A percentile compares a stretch with the other conserved stretches of the same genome.
These are phyloP conservation scores for Parasteatoda lunata DNA, from an alignment of 2,888 invertebrate genomes.

Conservation along the genomic window DNA sequence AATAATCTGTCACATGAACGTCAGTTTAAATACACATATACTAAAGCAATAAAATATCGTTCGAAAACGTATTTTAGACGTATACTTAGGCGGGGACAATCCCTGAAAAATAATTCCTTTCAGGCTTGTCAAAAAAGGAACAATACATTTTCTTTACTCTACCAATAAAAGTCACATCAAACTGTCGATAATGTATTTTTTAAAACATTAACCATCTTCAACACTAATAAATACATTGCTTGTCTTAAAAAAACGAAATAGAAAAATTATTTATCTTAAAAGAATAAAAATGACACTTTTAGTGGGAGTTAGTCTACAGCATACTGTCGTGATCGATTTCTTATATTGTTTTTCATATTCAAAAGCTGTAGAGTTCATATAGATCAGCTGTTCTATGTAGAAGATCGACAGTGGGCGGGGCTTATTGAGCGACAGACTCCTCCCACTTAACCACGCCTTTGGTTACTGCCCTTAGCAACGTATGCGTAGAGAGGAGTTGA, in stretches of 20 bases:
- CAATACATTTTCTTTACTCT: slow-evolving; percentile 39
- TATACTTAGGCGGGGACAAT: neutral
- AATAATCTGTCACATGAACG: neutral
- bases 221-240: slow-evolving; percentile 47
- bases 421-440: slow-evolving; percentile 47
- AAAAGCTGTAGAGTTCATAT: slow-evolving; percentile 11
- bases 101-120: slow-evolving; percentile 12
- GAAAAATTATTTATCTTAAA: slow-evolving; percentile 32
- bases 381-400: slow-evolving; percentile 27
- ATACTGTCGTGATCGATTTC: slow-evolving; percentile 22
- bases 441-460: slow-evolving; percentile 20
- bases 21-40: neutral
- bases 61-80: slow-evolving; percentile 1
- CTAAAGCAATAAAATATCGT: neutral
- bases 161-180: slow-evolving; percentile 48
- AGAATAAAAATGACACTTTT: slow-evolving; percentile 55
- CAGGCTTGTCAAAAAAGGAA: slow-evolving; percentile 31
- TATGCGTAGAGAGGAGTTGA: slow-evolving; percentile 24
- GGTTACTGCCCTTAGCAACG: slow-evolving; percentile 42
- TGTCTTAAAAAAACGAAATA: slow-evolving; percentile 19
- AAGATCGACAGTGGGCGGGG: slow-evolving; percentile 31
- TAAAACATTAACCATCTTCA: slow-evolving; percentile 9
- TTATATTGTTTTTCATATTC: slow-evolving; percentile 50
- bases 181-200: slow-evolving; percentile 48
- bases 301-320: slow-evolving; percentile 22